Evolutionary conservation across 2,113 vertebrate species (phyloP).

Genomic region (Amblyopsis rosae): DNA sequence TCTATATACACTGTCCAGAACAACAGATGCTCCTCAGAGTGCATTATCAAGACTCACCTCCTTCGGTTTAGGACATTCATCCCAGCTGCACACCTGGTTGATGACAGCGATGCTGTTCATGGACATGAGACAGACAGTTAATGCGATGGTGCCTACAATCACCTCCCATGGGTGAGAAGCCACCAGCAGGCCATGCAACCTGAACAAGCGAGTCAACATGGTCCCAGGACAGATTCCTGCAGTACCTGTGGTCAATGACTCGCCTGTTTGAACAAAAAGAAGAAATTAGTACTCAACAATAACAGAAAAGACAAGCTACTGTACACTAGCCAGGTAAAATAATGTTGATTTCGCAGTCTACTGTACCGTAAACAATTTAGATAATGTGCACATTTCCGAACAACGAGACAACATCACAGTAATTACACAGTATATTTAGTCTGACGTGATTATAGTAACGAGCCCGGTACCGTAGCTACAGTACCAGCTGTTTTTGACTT

Average conservation of each 20-base stretch:
- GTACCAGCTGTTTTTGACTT: no score
- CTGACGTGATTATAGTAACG: no score
- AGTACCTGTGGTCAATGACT: conserved; percentile 2
- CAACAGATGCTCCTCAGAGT: not conserved
- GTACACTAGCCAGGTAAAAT: no score
- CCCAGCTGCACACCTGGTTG: conserved; percentile 88
- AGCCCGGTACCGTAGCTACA: no score
- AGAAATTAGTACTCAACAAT: no score
- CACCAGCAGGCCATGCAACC: conserved; percentile 90
- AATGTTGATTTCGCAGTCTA: no score
- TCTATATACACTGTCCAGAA: not conserved
- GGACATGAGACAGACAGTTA: conserved; percentile 91
- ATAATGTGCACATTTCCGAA: no score
- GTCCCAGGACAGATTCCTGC: conserved; percentile 10
- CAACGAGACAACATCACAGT: no score
- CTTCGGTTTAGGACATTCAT: conserved; percentile 87
- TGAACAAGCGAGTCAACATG: conserved; percentile 88
- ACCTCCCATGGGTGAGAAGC: conserved; percentile 96
- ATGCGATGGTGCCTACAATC: conserved; percentile 90
- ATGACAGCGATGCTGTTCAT: conserved; percentile 90
- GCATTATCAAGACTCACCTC: conserved; percentile 74
- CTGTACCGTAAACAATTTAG: no score
- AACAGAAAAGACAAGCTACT: no score
- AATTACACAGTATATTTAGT: no score
- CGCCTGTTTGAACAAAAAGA: not conserved